These are phyloP conservation scores for Chironomus striatipennis DNA, from an alignment of 1,140 invertebrate genomes.

Conservation along the genomic window DNA sequence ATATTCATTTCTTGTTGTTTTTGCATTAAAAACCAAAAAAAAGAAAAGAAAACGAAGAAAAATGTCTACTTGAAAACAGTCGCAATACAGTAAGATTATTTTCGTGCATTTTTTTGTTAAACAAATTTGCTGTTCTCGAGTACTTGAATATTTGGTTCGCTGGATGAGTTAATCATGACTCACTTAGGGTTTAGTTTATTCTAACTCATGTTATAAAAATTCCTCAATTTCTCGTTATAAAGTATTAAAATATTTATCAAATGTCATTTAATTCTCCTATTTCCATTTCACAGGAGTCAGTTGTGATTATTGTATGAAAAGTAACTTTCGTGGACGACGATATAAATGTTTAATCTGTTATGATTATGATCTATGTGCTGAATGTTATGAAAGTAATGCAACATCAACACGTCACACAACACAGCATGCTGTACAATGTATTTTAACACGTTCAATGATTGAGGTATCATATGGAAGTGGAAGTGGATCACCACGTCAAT, in stretches of 20 bases:
- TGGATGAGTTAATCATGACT: too few species aligned
- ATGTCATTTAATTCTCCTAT: too few species aligned
- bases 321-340: constrained; percentile 91
- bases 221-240: too few species aligned
- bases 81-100: too few species aligned
- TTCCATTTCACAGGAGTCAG: constrained; percentile 79
- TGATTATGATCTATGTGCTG: constrained; percentile 96
- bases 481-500: constrained; percentile 78
- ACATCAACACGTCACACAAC: constrained; percentile 86
- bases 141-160: too few species aligned
- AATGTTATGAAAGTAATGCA: constrained; percentile 90
- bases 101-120: too few species aligned
- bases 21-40: neutral
- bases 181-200: too few species aligned
- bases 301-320: constrained; percentile 98
- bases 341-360: constrained; percentile 99
- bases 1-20: too few species aligned
- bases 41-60: neutral
- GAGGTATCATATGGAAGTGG: constrained; percentile 89
- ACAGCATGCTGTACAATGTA: constrained; percentile 98
- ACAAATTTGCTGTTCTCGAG: too few species aligned
- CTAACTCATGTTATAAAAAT: too few species aligned
- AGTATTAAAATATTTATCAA: too few species aligned
- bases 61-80: too few species aligned
- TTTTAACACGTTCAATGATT: constrained; percentile 92